Base-by-base conservation (phyloP, 2,113 vertebrate species). In the Tupaia tana region DNA sequence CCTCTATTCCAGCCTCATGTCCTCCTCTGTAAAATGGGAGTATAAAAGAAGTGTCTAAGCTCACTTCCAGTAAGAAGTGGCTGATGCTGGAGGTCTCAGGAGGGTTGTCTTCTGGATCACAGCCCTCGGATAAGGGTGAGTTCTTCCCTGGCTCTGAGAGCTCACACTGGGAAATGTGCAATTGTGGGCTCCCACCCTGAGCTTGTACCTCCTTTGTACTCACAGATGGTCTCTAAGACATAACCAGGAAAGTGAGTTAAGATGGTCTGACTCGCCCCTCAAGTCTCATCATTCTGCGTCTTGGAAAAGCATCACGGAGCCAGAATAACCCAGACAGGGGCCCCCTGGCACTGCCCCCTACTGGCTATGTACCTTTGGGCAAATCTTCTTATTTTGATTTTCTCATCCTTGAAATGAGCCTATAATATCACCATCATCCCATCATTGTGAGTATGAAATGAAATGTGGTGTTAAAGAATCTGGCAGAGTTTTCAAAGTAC, bases 261-360 rank as follows among this genome's bases (percentile, higher is more conserved):
- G 89, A 71, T 61, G 70, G 43, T 52, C 83, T 54, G 86, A 25
- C 58, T 97, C 61, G 92, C 86, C 75, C n/a, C 95, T 96, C 84
- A 86, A 34, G 75, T 92, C 90, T 70, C 90, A 95, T 87, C 70
- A 69, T 6, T 81, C 59, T 73, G 52, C n/a, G 67, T 58, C 29
- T 61, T 59, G 1, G 52, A 20, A 81, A 85, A 43, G 18, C 2
- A 61, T 9, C 27, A 18, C 15, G 56, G 67, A 29, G 14, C 58
- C 19, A 89, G 61, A 87, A 31, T 31, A 24, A 59, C 43, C 70
- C 63, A 71, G 43, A 52, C 0, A 31, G 54, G 70, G 64, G 52
- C 24, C 31, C 2, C 43, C 70, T 29, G n/a, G 6, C 43, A 11
- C 85, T 74, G 43, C 82, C 58, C 58, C 18, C 22, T 43, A 84